Conservation (phyloP, 2,888 invertebrate genomes). For the Stenotaenia linearis region DNA sequence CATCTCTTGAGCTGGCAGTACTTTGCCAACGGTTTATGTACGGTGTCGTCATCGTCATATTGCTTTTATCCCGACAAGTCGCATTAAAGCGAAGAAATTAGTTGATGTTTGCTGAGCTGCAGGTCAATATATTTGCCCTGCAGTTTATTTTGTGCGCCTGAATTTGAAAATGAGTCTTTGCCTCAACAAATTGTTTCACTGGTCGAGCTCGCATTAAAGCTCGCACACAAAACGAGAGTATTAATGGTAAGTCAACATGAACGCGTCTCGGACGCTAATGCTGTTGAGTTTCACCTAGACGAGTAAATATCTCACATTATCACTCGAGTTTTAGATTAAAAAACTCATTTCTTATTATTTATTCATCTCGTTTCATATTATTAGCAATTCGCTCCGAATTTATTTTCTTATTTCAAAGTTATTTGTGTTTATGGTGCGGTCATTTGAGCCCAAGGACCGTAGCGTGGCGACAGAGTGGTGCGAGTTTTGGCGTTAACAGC, state of each 20-base stretch:
- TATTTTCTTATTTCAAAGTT: neutral
- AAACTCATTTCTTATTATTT: neutral
- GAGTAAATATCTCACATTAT: neutral
- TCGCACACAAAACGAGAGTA: neutral
- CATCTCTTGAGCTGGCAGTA: neutral
- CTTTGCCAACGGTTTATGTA: neutral
- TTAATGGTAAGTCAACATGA: constrained; percentile 10
- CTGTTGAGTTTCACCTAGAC: neutral
- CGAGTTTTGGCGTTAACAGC: constrained; percentile 6
- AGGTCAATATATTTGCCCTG: constrained; percentile 5
- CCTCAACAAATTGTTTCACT: neutral
- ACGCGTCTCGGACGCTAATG: neutral
- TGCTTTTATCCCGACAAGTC: constrained; percentile 5
- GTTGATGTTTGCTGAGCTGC: constrained; percentile 16
- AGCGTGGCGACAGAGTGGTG: neutral
- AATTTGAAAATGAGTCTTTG: neutral
- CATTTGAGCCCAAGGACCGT: neutral
- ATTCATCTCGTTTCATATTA: neutral
- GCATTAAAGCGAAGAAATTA: neutral
- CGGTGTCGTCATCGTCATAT: constrained; percentile 19
- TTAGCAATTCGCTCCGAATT: neutral
- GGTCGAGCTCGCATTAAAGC: constrained; percentile 3
- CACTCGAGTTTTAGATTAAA: neutral
- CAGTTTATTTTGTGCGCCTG: neutral
- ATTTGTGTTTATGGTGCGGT: neutral